Evolutionary conservation across 2,113 vertebrate genomes (phyloP).

Genomic region (Daphoenositta chrysoptera): DNA sequence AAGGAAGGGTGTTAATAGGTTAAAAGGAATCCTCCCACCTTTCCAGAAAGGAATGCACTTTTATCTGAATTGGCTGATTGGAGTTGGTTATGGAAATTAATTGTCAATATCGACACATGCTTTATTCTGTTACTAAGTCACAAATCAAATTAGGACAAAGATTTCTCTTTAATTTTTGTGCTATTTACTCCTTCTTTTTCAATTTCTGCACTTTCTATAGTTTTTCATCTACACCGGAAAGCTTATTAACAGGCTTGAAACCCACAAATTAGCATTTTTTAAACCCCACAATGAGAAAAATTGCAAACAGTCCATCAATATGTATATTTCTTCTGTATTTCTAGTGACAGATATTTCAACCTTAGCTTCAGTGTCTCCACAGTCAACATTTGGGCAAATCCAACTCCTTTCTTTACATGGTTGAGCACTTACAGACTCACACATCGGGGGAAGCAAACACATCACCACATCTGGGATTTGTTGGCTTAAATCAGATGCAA

Average conservation of each 20-base stretch:
- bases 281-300: neutral
- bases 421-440: neutral
- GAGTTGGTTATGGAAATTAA: conserved; percentile 44
- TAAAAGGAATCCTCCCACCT: conserved; percentile 29
- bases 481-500: conserved; percentile 13
- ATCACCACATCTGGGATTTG: conserved; percentile 35
- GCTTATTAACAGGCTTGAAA: conserved; percentile 45
- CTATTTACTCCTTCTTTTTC: conserved; percentile 23
- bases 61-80: conserved; percentile 20
- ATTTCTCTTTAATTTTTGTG: conserved; percentile 42
- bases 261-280: conserved; percentile 20
- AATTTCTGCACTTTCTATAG: conserved; percentile 16
- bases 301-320: neutral
- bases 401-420: neutral
- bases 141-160: conserved; percentile 54
- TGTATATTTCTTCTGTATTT: neutral
- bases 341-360: neutral
- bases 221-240: conserved; percentile 8
- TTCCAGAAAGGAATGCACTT: neutral
- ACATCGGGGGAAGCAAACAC: conserved; percentile 13
- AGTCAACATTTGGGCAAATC: conserved; percentile 22
- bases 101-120: conserved; percentile 24
- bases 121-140: conserved; percentile 51
- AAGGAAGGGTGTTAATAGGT: conserved; percentile 1
- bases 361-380: neutral